phyloP scores from a whole-genome alignment of 2,888 invertebrate species.

The Tridacna crocea region DNA sequence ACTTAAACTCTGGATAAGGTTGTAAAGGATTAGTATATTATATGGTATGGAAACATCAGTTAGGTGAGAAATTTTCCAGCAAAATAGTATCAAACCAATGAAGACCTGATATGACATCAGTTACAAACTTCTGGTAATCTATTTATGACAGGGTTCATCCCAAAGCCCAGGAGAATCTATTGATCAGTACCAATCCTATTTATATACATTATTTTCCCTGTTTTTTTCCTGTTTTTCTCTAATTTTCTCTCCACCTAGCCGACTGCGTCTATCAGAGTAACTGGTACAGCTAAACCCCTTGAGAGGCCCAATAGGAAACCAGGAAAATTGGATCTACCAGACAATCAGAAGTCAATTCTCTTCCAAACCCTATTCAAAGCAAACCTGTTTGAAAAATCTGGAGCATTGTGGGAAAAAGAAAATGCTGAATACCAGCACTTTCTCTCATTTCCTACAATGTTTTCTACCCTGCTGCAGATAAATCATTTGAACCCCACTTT shows the following conservation, averaged over 20 bases:
- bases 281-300: neutral
- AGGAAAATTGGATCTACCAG: slow-evolving; percentile 6
- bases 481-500: too few relatives aligned
- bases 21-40: neutral
- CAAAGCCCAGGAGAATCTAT: neutral
- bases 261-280: slow-evolving; percentile 1
- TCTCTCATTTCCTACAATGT: too few relatives aligned
- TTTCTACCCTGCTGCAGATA: too few relatives aligned
- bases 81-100: slow-evolving; percentile 10
- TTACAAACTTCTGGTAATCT: neutral
- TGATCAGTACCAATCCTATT: slow-evolving; percentile 13
- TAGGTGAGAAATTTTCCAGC: too few relatives aligned
- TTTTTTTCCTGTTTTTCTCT: neutral
- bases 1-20: neutral
- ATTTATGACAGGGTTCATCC: slow-evolving; percentile 14
- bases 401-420: too few relatives aligned
- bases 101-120: neutral
- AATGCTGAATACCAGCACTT: too few relatives aligned
- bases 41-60: too few relatives aligned
- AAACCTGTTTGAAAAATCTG: too few relatives aligned
- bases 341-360: neutral
- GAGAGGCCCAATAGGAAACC: neutral
- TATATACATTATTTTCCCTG: neutral
- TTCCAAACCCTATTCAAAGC: too few relatives aligned
- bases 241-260: slow-evolving; percentile 7